These are phyloP conservation scores for Penaeus chinensis DNA, from an alignment of 1,140 invertebrate species.

Conservation along the genomic window DNA sequence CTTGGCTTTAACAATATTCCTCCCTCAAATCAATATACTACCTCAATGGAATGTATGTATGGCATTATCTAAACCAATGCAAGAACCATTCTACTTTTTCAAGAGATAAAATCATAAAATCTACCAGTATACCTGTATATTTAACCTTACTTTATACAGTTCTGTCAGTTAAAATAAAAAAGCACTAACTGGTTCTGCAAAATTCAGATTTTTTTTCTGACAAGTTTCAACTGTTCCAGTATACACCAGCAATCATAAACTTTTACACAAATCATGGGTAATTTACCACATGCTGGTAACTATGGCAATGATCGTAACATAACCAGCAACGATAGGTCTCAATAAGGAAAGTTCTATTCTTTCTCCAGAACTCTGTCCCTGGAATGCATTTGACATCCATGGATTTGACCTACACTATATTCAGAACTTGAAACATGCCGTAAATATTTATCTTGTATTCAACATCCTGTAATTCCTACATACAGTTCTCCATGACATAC, in stretches of 20 bases:
- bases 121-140: slow-evolving; percentile 43
- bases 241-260: slow-evolving; percentile 26
- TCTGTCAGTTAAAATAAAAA: slow-evolving; percentile 35
- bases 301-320: slow-evolving; percentile 33
- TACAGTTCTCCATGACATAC: too few relatives aligned
- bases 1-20: slow-evolving; percentile 31
- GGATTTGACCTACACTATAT: too few relatives aligned
- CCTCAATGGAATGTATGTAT: slow-evolving; percentile 33
- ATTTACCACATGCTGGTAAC: slow-evolving; percentile 28
- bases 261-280: slow-evolving; percentile 20
- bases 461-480: too few relatives aligned
- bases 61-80: slow-evolving; percentile 27
- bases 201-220: slow-evolving; percentile 30
- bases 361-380: too few relatives aligned
- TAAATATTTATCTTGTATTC: too few relatives aligned
- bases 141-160: slow-evolving; percentile 47
- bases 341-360: not conserved
- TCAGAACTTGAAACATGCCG: too few relatives aligned
- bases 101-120: slow-evolving; percentile 1
- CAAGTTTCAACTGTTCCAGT: slow-evolving; percentile 32
- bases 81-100: slow-evolving; percentile 15
- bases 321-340: slow-evolving; percentile 32
- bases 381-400: too few relatives aligned
- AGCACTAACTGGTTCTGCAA: slow-evolving; percentile 44
- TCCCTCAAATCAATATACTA: slow-evolving; percentile 28